These are phyloP conservation scores for Penaeus indicus DNA, from an alignment of 1,140 invertebrate species.

Conservation along the genomic window DNA sequence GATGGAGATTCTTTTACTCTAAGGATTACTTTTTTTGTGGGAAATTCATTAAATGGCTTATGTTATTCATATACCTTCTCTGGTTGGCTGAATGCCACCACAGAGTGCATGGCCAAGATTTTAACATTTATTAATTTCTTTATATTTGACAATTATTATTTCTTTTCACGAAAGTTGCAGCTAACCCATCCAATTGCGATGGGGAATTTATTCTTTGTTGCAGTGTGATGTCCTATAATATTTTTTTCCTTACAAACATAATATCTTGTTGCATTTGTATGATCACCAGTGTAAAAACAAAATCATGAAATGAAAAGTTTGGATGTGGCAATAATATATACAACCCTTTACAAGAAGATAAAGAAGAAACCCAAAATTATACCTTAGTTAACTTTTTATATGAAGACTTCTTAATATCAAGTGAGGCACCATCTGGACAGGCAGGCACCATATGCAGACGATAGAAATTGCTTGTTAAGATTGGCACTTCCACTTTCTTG, in stretches of 20 bases:
- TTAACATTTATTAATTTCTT: too few relatives aligned
- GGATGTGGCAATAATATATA: not conserved
- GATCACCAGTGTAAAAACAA: not conserved
- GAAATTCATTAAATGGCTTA: too few relatives aligned
- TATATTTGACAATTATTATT: too few relatives aligned
- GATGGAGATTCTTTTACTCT: too few relatives aligned
- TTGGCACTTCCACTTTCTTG: constrained; percentile 77
- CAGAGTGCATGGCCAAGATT: too few relatives aligned
- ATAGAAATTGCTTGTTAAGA: constrained; percentile 83
- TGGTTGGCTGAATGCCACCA: too few relatives aligned
- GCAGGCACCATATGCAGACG: constrained; percentile 83
- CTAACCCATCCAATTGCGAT: too few relatives aligned
- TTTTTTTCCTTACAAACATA: not conserved
- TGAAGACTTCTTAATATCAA: constrained; percentile 91
- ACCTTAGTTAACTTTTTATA: constrained; percentile 87
- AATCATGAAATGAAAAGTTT: not conserved
- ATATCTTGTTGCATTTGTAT: not conserved
- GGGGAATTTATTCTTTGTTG: too few relatives aligned
- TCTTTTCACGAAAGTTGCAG: too few relatives aligned
- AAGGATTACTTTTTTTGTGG: too few relatives aligned
- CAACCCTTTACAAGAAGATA: constrained; percentile 65
- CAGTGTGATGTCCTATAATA: too few relatives aligned
- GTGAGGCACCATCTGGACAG: constrained; percentile 75
- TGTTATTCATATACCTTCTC: too few relatives aligned
- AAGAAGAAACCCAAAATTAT: not conserved